These are phyloP conservation scores for Onychostoma macrolepis DNA, from an alignment of 2,113 vertebrate species.

Conservation along the genomic window DNA sequence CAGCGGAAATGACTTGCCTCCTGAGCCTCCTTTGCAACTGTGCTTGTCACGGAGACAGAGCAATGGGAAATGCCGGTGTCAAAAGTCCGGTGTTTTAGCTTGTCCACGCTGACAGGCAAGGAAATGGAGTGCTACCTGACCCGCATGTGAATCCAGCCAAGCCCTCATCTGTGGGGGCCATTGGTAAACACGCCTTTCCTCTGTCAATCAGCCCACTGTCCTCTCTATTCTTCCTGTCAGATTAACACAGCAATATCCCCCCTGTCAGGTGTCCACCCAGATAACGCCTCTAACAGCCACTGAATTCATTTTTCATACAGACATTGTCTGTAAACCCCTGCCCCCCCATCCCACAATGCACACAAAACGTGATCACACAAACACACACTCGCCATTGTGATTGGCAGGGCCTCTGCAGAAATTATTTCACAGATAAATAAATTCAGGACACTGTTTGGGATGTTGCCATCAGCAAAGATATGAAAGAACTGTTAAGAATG, in stretches of 20 bases:
- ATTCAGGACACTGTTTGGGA: neutral
- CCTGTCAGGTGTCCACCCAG: constrained; percentile 13
- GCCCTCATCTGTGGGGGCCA: constrained; percentile 58
- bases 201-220: constrained; percentile 55
- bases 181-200: constrained; percentile 63
- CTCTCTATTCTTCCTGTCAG: constrained; percentile 51
- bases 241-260: constrained; percentile 40
- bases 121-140: constrained; percentile 73
- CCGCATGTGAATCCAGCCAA: constrained; percentile 65
- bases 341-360: neutral
- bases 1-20: constrained; percentile 59
- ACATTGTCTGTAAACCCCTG: neutral
- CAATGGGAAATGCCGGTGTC: constrained; percentile 69
- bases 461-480: neutral
- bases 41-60: constrained; percentile 71
- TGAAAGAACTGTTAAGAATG: neutral
- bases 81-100: constrained; percentile 72
- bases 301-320: constrained; percentile 34
- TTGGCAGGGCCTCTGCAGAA: constrained; percentile 6
- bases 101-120: constrained; percentile 72
- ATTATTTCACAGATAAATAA: constrained; percentile 26
- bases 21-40: constrained; percentile 64
- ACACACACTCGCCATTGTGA: neutral
- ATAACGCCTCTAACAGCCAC: constrained; percentile 25
- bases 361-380: neutral